Percentiles rank a stretch among this genome's conserved stretches.
These are phyloP conservation scores for Apostichopus japonicus DNA, from an alignment of 35 echinoderm and acorn worm genomes.

Conservation along the genomic window DNA sequence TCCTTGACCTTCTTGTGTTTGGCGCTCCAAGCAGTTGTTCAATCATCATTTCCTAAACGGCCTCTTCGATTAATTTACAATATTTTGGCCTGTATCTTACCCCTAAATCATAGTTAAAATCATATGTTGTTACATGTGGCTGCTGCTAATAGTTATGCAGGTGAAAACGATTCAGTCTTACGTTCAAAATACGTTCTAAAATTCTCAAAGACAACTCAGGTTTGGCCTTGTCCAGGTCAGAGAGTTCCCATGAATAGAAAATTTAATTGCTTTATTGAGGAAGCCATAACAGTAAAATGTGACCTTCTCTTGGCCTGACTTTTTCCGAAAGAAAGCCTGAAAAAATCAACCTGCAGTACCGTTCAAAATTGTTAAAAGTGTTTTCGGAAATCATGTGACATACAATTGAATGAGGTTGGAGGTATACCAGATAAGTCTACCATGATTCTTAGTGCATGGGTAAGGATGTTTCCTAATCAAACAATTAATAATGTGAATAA, in stretches of 20 bases:
- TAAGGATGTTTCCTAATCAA: no score
- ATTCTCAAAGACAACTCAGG: background rate
- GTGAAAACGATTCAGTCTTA: background rate
- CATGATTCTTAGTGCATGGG: no score
- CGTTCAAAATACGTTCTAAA: conserved; percentile 14
- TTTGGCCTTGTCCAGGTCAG: background rate
- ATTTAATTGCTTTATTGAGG: background rate
- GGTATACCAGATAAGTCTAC: no score
- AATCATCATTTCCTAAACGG: conserved; percentile 41
- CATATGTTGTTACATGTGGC: background rate
- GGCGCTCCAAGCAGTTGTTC: conserved; percentile 31
- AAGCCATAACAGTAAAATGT: background rate
- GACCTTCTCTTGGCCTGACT: background rate
- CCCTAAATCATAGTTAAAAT: background rate
- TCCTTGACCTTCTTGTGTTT: conserved; percentile 55
- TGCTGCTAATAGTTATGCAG: background rate
- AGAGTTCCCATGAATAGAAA: background rate
- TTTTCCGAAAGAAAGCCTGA: background rate
- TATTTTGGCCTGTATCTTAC: conserved; percentile 5
- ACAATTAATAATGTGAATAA: no score
- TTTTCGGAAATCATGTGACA: background rate
- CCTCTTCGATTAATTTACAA: no score
- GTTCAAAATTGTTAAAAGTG: background rate
- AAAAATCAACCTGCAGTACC: background rate
- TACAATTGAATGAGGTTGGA: no score